Evolutionary conservation across 2,888 invertebrate species (phyloP).

Genomic region (Chymomyza caudatula): DNA sequence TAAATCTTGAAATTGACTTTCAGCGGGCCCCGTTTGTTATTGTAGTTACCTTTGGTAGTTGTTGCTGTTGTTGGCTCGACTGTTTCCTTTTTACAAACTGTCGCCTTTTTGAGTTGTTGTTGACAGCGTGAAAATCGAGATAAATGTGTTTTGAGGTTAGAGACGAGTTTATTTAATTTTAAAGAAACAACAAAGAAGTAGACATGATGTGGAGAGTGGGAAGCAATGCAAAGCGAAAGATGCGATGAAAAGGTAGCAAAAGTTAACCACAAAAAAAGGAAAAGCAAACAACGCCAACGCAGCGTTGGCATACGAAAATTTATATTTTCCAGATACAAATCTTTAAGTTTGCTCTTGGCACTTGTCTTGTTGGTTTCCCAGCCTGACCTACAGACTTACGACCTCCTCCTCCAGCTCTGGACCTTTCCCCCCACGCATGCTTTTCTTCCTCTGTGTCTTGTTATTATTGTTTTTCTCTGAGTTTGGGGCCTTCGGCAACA

Average conservation of each 20-base stretch:
- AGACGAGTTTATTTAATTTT: constrained; percentile 42
- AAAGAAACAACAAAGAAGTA: constrained; percentile 2
- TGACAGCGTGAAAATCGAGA: constrained; percentile 72
- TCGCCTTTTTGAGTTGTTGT: constrained; percentile 70
- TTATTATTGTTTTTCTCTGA: background rate
- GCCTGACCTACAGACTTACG: background rate
- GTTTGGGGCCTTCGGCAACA: background rate
- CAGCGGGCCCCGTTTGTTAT: constrained; percentile 16
- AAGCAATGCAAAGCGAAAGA: constrained; percentile 5
- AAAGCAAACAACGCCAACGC: background rate
- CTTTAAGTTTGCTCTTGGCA: background rate
- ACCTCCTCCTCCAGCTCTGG: background rate
- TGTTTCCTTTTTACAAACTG: constrained; percentile 63
- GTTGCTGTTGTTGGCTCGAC: constrained; percentile 17
- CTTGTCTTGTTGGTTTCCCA: background rate
- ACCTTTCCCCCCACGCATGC: background rate
- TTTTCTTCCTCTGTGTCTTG: background rate
- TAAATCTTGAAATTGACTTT: constrained; percentile 59
- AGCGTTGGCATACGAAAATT: constrained; percentile 1
- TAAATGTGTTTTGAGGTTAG: constrained; percentile 56
- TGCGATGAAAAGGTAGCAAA: background rate
- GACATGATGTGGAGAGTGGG: background rate
- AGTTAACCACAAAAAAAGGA: constrained; percentile 3
- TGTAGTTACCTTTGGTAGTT: constrained; percentile 18
- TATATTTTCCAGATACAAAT: constrained; percentile 26